Evolutionary conservation across 1,140 invertebrate species (phyloP).

Genomic region (Acyrthosiphon pisum): DNA sequence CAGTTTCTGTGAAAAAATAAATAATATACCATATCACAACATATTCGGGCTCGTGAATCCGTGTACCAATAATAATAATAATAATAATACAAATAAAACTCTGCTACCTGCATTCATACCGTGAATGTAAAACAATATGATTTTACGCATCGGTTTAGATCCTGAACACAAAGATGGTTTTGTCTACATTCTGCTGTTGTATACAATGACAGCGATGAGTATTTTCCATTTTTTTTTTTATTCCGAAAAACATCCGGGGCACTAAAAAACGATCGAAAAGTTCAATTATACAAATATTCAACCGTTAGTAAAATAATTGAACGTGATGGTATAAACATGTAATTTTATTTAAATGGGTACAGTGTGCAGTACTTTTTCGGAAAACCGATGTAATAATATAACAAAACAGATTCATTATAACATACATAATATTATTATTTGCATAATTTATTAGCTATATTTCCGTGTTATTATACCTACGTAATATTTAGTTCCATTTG

Average conservation of each 20-base stretch:
- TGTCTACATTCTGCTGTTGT: neutral
- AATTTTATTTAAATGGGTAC: neutral
- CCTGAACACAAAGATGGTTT: neutral
- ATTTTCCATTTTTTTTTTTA: neutral
- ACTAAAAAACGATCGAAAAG: neutral
- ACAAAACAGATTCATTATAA: neutral
- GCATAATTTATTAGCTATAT: neutral
- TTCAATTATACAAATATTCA: neutral
- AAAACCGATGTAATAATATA: neutral
- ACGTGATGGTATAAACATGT: neutral
- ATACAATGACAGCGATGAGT: neutral
- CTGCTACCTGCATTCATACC: neutral
- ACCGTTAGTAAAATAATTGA: neutral
- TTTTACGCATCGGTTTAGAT: neutral
- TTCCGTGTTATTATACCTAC: neutral
- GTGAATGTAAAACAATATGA: neutral
- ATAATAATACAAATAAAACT: neutral
- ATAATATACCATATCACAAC: neutral
- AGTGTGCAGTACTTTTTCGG: neutral
- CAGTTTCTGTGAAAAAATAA: neutral
- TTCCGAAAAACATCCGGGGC: neutral
- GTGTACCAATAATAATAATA: neutral
- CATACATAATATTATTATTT: neutral
- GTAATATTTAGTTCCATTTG: no score
- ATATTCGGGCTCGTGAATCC: neutral